phyloP scores from a whole-genome alignment of 2,797 vertebrate species.

The Gadopsis bispinosus region DNA sequence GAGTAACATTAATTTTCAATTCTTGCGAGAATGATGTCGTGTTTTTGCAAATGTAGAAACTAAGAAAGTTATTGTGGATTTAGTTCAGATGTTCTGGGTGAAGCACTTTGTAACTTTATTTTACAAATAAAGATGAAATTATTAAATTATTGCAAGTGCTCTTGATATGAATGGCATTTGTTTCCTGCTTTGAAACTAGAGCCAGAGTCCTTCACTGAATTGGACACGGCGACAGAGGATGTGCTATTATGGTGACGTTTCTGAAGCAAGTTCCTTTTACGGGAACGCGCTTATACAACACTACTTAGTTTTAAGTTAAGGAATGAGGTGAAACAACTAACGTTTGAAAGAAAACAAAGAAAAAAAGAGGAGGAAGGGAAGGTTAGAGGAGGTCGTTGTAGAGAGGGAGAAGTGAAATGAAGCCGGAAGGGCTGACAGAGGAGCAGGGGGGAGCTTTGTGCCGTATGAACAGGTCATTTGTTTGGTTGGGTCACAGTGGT shows the following conservation, averaged over 20 bases:
- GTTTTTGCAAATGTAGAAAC: neutral
- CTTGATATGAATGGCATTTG: neutral
- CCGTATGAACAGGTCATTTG: conserved; percentile 74
- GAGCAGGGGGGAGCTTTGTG: conserved; percentile 56
- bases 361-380: conserved; percentile 46
- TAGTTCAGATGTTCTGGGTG: neutral
- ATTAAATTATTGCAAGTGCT: neutral
- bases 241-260: neutral
- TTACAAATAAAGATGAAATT: neutral
- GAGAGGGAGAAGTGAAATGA: conserved; percentile 59
- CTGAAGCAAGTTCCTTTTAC: neutral
- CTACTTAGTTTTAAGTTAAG: neutral
- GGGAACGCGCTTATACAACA: neutral
- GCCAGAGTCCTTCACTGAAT: too few species aligned
- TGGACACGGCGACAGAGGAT: too few species aligned
- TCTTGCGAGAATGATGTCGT: neutral
- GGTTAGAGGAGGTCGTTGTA: conserved; percentile 52
- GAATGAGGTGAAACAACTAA: conserved; percentile 1
- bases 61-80: neutral
- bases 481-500: conserved; percentile 71
- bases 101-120: neutral
- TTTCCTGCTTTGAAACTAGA: neutral
- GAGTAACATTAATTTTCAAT: neutral
- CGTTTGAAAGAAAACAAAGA: conserved; percentile 23
- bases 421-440: conserved; percentile 57